phyloP scores from a whole-genome alignment of 1,140 invertebrate genomes.

The Drosophila biarmipes region DNA sequence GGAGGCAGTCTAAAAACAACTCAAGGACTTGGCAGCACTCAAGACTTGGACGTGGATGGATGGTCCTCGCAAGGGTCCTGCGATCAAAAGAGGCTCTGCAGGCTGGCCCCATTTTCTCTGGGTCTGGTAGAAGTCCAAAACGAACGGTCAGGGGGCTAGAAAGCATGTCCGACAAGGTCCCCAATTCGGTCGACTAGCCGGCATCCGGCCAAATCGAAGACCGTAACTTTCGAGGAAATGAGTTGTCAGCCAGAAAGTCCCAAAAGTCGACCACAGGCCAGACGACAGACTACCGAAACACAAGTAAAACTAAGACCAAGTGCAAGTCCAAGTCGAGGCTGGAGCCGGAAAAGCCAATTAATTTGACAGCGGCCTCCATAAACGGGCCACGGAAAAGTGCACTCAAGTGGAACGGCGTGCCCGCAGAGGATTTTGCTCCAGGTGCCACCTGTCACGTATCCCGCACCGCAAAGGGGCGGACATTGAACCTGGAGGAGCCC shows the following conservation, averaged over 20 bases:
- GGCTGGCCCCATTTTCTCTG: not conserved
- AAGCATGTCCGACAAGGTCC: conserved; percentile 6
- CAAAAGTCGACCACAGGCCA: conserved; percentile 6
- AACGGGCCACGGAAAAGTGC: conserved; percentile 50
- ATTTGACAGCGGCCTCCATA: conserved; percentile 72
- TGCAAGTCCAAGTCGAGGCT: conserved; percentile 9
- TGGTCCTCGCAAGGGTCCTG: conserved; percentile 6
- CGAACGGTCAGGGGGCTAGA: not conserved
- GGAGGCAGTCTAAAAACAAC: conserved; percentile 43
- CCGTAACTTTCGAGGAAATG: conserved; percentile 51
- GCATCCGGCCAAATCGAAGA: conserved; percentile 34
- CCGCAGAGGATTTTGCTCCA: conserved; percentile 11
- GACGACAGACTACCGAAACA: not conserved
- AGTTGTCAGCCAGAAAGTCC: conserved; percentile 55
- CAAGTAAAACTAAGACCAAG: not conserved
- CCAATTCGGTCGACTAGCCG: conserved; percentile 14
- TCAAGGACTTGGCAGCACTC: conserved; percentile 43
- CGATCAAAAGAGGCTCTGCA: conserved; percentile 29
- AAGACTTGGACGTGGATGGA: conserved; percentile 43
- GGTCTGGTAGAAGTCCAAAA: not conserved
- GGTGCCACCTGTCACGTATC: conserved; percentile 34
- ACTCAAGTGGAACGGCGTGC: conserved; percentile 60
- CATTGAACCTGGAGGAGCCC: conserved; percentile 21
- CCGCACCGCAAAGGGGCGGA: conserved; percentile 16
- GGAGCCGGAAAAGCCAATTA: conserved; percentile 75